These are phyloP conservation scores for Xenopus borealis DNA, from an alignment of 2,113 vertebrate genomes.

Conservation along the genomic window DNA sequence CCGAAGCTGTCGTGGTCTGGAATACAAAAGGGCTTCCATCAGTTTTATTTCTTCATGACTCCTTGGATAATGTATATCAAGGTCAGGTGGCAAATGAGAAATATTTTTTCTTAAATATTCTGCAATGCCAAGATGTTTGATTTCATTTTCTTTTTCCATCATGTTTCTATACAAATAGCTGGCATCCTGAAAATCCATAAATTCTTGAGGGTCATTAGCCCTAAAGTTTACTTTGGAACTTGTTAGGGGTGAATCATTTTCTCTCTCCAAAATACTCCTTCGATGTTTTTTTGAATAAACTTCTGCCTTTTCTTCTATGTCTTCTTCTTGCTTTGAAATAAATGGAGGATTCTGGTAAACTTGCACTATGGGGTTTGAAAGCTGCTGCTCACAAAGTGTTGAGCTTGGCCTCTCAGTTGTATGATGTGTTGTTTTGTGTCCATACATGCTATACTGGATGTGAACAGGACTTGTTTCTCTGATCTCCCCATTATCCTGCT, in stretches of 20 bases:
- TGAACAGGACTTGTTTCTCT: slow-evolving; percentile 87
- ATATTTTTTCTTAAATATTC: slow-evolving; percentile 94
- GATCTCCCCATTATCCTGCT: slow-evolving; percentile 79
- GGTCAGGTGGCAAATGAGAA: slow-evolving; percentile 82
- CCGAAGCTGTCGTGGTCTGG: slow-evolving; percentile 87
- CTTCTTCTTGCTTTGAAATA: slow-evolving; percentile 77
- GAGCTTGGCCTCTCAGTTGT: slow-evolving; percentile 75
- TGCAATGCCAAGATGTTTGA: slow-evolving; percentile 90
- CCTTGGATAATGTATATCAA: slow-evolving; percentile 80
- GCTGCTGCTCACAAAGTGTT: slow-evolving; percentile 77
- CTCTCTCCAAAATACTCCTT: slow-evolving; percentile 81
- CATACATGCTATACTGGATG: slow-evolving; percentile 95
- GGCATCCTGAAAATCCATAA: slow-evolving; percentile 84
- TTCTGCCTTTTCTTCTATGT: slow-evolving; percentile 64
- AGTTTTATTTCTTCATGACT: slow-evolving; percentile 87
- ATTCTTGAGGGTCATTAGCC: slow-evolving; percentile 77
- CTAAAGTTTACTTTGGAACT: slow-evolving; percentile 78
- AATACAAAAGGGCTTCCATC: slow-evolving; percentile 93
- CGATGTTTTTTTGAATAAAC: slow-evolving; percentile 75
- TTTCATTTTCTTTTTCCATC: slow-evolving; percentile 88
- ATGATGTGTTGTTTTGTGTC: slow-evolving; percentile 93
- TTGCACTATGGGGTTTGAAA: slow-evolving; percentile 85
- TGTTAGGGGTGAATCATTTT: slow-evolving; percentile 81
- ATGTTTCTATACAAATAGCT: slow-evolving; percentile 89
- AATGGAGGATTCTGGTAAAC: slow-evolving; percentile 92